Conservation (phyloP, 1,140 invertebrate species). For the Teleopsis dalmanni region DNA sequence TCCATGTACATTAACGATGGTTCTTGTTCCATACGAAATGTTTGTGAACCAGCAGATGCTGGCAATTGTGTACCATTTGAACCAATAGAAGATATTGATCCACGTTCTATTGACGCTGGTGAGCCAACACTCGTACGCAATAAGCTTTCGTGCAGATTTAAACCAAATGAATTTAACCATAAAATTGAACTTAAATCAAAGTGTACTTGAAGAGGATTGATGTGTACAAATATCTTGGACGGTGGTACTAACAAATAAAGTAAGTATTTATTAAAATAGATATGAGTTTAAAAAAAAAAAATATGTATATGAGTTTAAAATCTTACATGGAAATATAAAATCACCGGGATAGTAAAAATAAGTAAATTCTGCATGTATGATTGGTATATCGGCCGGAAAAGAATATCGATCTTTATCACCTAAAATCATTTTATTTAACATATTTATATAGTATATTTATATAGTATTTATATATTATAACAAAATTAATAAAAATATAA, state of each 20-base stretch:
- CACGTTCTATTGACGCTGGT: conserved; percentile 23
- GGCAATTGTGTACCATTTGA: conserved; percentile 13
- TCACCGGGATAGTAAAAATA: conserved; percentile 96
- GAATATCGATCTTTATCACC: conserved; percentile 78
- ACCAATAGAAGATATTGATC: conserved; percentile 33
- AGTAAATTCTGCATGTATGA: conserved; percentile 90
- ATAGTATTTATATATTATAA: too few species aligned
- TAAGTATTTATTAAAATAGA: neutral
- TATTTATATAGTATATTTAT: too few species aligned
- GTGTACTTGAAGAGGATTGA: conserved; percentile 79
- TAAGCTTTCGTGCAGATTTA: conserved; percentile 75
- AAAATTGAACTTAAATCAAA: conserved; percentile 79
- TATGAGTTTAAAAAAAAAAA: neutral
- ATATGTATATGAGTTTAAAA: neutral
- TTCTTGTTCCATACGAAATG: conserved; percentile 21
- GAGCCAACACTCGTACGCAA: conserved; percentile 45
- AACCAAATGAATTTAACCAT: conserved; percentile 89
- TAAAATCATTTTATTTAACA: too few species aligned
- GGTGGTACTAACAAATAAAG: conserved; percentile 66
- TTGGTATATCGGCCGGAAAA: conserved; percentile 79
- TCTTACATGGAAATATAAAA: conserved; percentile 81
- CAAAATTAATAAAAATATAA: too few species aligned
- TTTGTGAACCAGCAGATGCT: conserved; percentile 8
- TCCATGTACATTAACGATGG: conserved; percentile 67
- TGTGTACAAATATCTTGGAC: conserved; percentile 82